Percentiles rank a stretch among this genome's conserved stretches.
Evolutionary conservation across 2,888 invertebrate species (phyloP).

Genomic region (Vandiemenella viatica): DNA sequence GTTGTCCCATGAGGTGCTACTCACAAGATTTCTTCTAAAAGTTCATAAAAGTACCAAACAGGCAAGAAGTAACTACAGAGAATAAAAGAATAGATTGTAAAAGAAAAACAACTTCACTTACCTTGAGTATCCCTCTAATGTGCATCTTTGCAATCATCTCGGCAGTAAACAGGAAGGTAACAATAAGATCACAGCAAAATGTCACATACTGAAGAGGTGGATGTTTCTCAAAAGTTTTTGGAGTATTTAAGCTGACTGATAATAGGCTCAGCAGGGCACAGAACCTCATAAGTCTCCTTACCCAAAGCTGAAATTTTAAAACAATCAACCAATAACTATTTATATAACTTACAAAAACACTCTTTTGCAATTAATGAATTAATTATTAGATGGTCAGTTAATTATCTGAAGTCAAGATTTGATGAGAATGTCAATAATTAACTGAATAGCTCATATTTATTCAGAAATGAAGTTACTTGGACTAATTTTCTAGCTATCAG

Average conservation of each 20-base stretch:
- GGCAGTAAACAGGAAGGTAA: slow-evolving; percentile 86
- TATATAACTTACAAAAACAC: background rate
- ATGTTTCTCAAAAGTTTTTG: slow-evolving; percentile 83
- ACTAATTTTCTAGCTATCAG: too few relatives aligned
- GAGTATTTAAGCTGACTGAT: slow-evolving; percentile 94
- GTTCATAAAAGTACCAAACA: too few relatives aligned
- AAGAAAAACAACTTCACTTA: too few relatives aligned
- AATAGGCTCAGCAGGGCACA: slow-evolving; percentile 87
- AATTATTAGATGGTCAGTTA: background rate
- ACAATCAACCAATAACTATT: slow-evolving; percentile 8
- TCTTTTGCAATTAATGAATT: background rate
- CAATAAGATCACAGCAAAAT: slow-evolving; percentile 75
- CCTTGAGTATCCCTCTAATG: slow-evolving; percentile 79
- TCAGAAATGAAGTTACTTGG: too few relatives aligned
- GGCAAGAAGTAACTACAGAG: too few relatives aligned
- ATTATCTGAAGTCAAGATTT: too few relatives aligned
- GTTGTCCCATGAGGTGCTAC: too few relatives aligned
- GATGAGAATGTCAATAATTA: too few relatives aligned
- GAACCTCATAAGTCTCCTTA: slow-evolving; percentile 68
- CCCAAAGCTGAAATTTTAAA: slow-evolving; percentile 73
- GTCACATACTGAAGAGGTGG: slow-evolving; percentile 80
- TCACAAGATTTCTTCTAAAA: too few relatives aligned
- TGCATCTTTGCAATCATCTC: slow-evolving; percentile 99
- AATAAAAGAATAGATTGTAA: too few relatives aligned
- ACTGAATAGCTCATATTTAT: too few relatives aligned